Percentiles rank a stretch among this genome's conserved stretches.
Evolutionary conservation across 1,140 invertebrate species (phyloP).

Genomic region (Acromyrmex heyeri): DNA sequence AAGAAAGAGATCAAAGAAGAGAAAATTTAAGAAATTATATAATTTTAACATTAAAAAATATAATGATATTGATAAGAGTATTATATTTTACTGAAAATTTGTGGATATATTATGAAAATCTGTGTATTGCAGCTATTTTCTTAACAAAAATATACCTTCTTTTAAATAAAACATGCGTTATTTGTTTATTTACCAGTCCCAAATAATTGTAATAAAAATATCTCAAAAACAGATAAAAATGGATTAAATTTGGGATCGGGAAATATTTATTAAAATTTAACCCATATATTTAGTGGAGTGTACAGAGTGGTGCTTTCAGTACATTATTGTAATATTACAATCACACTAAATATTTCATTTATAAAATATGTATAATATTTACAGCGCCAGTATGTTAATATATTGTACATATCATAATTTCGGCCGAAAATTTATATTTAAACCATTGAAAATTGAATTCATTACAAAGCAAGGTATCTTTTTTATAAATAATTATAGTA

Average conservation of each 20-base stretch:
- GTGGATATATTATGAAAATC: not conserved
- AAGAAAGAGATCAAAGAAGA: constrained; percentile 77
- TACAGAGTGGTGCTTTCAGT: constrained; percentile 81
- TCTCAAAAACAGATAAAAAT: not conserved
- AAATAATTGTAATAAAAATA: not conserved
- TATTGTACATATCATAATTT: constrained; percentile 64
- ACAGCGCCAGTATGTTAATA: constrained; percentile 76
- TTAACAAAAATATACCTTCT: constrained; percentile 54
- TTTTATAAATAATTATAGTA: constrained; percentile 66
- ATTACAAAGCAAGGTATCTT: constrained; percentile 38
- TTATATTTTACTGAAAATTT: constrained; percentile 42
- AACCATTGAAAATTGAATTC: constrained; percentile 51
- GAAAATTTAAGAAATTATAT: constrained; percentile 32
- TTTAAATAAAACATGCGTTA: constrained; percentile 33
- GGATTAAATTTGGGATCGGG: constrained; percentile 69
- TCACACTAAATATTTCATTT: constrained; percentile 80
- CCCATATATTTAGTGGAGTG: constrained; percentile 78
- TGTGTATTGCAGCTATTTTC: constrained; percentile 61
- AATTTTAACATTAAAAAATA: constrained; percentile 41
- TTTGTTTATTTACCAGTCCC: constrained; percentile 7
- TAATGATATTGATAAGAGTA: constrained; percentile 12
- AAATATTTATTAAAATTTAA: constrained; percentile 84
- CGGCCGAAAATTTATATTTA: constrained; percentile 44
- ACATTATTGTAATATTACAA: constrained; percentile 80
- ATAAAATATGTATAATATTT: constrained; percentile 83